phyloP scores from a whole-genome alignment of 2,113 vertebrate genomes.

The Thalassoma bifasciatum region DNA sequence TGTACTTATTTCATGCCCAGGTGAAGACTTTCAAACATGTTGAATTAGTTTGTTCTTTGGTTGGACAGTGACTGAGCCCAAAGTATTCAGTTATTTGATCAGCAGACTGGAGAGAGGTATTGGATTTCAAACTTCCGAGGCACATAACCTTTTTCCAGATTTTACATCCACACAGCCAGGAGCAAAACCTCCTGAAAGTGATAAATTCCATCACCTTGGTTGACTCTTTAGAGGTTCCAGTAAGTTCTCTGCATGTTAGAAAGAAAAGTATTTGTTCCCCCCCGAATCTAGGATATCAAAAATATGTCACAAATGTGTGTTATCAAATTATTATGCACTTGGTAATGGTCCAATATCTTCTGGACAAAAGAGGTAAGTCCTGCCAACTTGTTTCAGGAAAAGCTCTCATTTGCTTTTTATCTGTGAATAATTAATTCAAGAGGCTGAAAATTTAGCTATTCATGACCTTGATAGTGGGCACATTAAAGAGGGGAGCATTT shows the following conservation, averaged over 20 bases:
- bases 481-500: slow-evolving; percentile 74
- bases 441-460: slow-evolving; percentile 66
- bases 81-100: slow-evolving; percentile 39
- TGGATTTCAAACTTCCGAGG: slow-evolving; percentile 50
- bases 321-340: slow-evolving; percentile 11
- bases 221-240: neutral
- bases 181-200: slow-evolving; percentile 27
- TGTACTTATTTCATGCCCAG: slow-evolving; percentile 58
- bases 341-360: slow-evolving; percentile 37
- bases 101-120: slow-evolving; percentile 39
- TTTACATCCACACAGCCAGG: slow-evolving; percentile 60
- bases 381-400: slow-evolving; percentile 25
- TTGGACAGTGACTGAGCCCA: slow-evolving; percentile 39
- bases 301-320: slow-evolving; percentile 5
- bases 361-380: slow-evolving; percentile 42
- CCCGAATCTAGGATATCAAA: neutral
- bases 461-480: slow-evolving; percentile 81
- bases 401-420: slow-evolving; percentile 57
- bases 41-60: slow-evolving; percentile 51
- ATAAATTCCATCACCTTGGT: slow-evolving; percentile 18
- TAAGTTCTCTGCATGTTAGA: neutral
- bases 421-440: slow-evolving; percentile 73
- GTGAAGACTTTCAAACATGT: slow-evolving; percentile 46
- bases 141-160: slow-evolving; percentile 71
- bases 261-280: neutral